Evolutionary conservation across 2,888 invertebrate genomes (phyloP).

Genomic region (Eupithecia vulgata): DNA sequence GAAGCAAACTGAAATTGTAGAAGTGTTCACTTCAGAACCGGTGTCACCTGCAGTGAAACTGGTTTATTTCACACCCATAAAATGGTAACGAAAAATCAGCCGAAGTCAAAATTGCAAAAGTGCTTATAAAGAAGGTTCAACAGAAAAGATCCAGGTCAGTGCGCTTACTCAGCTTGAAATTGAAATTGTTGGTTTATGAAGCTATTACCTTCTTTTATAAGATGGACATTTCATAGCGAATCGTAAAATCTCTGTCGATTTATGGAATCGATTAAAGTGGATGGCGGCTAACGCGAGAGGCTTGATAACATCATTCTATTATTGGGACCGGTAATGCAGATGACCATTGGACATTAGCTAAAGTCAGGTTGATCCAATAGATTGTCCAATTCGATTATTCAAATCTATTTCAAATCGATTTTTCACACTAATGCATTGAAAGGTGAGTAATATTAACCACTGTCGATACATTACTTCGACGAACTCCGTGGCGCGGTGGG

Average conservation of each 20-base stretch:
- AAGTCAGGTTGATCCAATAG: neutral
- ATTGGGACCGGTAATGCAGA: slow-evolving; percentile 19
- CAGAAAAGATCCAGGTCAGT: slow-evolving; percentile 13
- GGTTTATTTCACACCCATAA: slow-evolving; percentile 5
- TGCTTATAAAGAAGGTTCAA: slow-evolving; percentile 15
- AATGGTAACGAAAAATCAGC: slow-evolving; percentile 9
- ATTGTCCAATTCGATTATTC: neutral
- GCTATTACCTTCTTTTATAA: slow-evolving; percentile 19
- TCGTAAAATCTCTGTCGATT: slow-evolving; percentile 28
- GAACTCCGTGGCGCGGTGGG: too few species aligned
- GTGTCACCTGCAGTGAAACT: neutral
- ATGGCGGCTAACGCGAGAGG: slow-evolving; percentile 14
- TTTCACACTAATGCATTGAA: neutral
- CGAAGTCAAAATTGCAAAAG: slow-evolving; percentile 15
- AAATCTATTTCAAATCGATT: neutral
- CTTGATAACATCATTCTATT: slow-evolving; percentile 21
- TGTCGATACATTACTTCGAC: too few species aligned
- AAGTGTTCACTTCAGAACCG: neutral
- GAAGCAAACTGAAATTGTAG: neutral
- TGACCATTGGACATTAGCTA: neutral
- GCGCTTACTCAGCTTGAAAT: slow-evolving; percentile 20
- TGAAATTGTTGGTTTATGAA: slow-evolving; percentile 28
- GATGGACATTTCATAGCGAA: slow-evolving; percentile 19
- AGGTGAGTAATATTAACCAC: too few species aligned
- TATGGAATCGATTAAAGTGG: slow-evolving; percentile 22